A percentile compares a stretch with the other conserved stretches of the same genome.
Conservation (phyloP, 2,888 invertebrate species). For the Chrysomela aeneicollis region DNA sequence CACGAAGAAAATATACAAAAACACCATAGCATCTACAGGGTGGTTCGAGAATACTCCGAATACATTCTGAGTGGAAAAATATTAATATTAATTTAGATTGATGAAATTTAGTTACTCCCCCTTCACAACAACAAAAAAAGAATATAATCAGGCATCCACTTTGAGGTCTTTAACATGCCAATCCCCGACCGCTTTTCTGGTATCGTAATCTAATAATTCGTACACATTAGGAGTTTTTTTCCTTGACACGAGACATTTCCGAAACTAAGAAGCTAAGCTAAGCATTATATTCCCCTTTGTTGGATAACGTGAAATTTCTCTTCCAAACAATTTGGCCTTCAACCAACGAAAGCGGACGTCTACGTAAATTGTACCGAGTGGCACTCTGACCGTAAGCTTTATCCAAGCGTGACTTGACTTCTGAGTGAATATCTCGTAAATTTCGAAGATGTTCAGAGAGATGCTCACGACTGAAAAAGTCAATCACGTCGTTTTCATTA, state of each 20-base stretch:
- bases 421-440: constrained; percentile 1
- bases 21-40: no score
- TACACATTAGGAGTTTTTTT: constrained; percentile 13
- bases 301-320: constrained; percentile 25
- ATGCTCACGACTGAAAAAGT: constrained; percentile 8
- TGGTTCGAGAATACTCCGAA: no score
- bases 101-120: no score
- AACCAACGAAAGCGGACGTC: constrained; percentile 11
- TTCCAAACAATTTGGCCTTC: constrained; percentile 24
- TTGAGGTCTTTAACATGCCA: constrained; percentile 22
- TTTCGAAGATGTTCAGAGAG: constrained; percentile 11
- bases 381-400: constrained; percentile 24
- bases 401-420: constrained; percentile 22
- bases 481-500: not conserved
- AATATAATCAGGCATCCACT: not conserved
- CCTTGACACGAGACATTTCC: constrained; percentile 11
- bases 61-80: no score
- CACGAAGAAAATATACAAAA: no score
- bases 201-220: constrained; percentile 5
- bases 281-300: constrained; percentile 28
- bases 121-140: constrained; percentile 3
- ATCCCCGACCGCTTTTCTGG: not conserved
- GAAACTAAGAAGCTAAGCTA: constrained; percentile 38
- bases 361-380: constrained; percentile 22
- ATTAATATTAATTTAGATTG: no score